Base-by-base conservation (phyloP, 2,113 vertebrate species). In the Periophthalmodon schlosseri region DNA sequence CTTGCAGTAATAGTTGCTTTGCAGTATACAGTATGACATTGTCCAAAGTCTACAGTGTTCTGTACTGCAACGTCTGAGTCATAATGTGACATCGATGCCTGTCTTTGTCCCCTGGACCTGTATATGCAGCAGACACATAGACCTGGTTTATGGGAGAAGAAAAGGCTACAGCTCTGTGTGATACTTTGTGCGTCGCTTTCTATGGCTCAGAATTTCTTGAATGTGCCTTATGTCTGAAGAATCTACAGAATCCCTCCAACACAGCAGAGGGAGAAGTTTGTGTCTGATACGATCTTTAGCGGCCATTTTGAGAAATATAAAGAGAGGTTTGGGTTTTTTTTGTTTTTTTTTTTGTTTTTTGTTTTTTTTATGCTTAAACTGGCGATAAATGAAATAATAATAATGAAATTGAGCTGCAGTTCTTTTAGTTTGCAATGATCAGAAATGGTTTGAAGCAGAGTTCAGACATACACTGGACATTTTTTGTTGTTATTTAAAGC, bases 231-330 rank as follows among this genome's bases (percentile, higher is more conserved):
- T 28, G 84, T 88, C 87, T 75, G 80, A 86, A 56, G 79, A 89
- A 89, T 91, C 87, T 87, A 73, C n/a, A 89, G 91, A 91, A 90
- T 86, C 83, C 85, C 88, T 76, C 86, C n/a, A 20, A 20, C 54
- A 20, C 16, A 56, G 5, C 20, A 18, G 14, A 12, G 11, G 14
- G 18, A 21, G 20, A 11, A 56, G 20, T 86, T 86, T 90, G 89
- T 86, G 86, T 84, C 71, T 79, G 18, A 74, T 84, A 87, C 91
- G 69, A 84, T 90, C 91, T 93, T 89, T 81, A 71, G 74, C 79
- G 89, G 92, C 89, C 88, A 85, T 76, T 44, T 74, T 75, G 80
- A 20, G 83, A 83, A 85, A 92, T 93, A 76, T 87, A 91, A 93
- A 90, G 91, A 91, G 85, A 60, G 84, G 81, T n/a, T n/a, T n/a